Conservation (phyloP, 92 coral and sea anemone genomes). For the Diadumene lineata region DNA sequence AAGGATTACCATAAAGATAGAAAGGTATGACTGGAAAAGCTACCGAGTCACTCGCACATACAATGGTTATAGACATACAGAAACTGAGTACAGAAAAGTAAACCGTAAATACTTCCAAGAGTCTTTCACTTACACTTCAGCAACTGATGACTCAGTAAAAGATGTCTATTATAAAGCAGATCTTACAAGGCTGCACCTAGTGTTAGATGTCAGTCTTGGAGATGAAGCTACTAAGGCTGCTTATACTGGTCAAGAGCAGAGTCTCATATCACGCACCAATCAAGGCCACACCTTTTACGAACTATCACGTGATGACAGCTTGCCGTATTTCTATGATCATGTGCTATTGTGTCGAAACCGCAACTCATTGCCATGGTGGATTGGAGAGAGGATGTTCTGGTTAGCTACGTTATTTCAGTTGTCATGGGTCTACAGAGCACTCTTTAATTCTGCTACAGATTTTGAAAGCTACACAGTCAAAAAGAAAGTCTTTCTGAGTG, state of each 20-base stretch:
- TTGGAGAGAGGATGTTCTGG: constrained; percentile 52
- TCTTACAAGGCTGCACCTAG: constrained; percentile 22
- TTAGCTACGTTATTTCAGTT: constrained; percentile 44
- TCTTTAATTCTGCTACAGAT: constrained; percentile 30
- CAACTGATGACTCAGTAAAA: constrained; percentile 34
- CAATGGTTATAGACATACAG: constrained; percentile 11
- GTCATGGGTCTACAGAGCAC: constrained; percentile 55
- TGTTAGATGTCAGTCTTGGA: constrained; percentile 38
- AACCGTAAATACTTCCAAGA: constrained; percentile 24
- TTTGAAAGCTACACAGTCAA: constrained; percentile 20
- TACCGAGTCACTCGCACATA: background rate
- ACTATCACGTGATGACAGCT: constrained; percentile 32
- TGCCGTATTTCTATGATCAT: constrained; percentile 28
- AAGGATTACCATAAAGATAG: constrained; percentile 22
- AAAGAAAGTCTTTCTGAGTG: constrained; percentile 34
- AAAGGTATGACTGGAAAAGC: constrained; percentile 31
- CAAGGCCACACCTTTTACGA: constrained; percentile 24
- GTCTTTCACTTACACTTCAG: constrained; percentile 38
- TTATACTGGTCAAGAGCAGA: constrained; percentile 28
- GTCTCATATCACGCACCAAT: constrained; percentile 23
- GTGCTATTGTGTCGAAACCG: constrained; percentile 39
- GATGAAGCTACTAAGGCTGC: constrained; percentile 25
- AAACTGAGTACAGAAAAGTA: constrained; percentile 16
- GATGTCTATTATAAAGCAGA: background rate
- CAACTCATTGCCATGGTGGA: constrained; percentile 46